phyloP scores from a whole-genome alignment of 2,797 vertebrate genomes.

The Rhabdomys pumilio region DNA sequence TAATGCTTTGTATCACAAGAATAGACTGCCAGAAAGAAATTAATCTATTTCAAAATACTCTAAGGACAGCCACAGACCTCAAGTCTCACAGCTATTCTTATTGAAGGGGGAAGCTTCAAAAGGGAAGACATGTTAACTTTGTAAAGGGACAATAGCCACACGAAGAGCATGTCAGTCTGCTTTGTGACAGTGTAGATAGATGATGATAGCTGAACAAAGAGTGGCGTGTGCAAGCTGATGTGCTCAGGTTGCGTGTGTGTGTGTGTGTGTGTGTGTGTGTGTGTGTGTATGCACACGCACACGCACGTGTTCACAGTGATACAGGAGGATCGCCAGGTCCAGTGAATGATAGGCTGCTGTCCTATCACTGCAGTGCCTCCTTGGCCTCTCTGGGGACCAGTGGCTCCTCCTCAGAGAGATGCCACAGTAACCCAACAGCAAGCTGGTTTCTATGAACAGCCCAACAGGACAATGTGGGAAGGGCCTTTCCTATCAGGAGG shows the following conservation, averaged over 20 bases:
- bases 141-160: background rate
- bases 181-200: background rate
- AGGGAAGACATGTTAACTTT: background rate
- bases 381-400: background rate
- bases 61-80: background rate
- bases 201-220: background rate
- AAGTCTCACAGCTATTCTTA: background rate
- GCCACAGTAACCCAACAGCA: background rate
- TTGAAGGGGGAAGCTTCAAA: background rate
- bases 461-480: rapidly evolving
- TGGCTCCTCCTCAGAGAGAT: background rate
- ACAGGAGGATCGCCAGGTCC: background rate
- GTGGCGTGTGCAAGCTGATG: background rate
- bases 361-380: background rate
- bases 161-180: background rate
- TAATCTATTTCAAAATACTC: background rate
- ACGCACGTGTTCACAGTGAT: background rate
- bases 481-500: background rate
- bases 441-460: rapidly evolving
- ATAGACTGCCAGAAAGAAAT: background rate
- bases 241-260: background rate
- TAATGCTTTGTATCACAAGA: background rate
- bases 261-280: background rate
- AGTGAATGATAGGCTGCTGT: background rate
- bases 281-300: rapidly evolving